Conservation (phyloP, 2,797 vertebrate genomes). For the Liasis olivaceus region DNA sequence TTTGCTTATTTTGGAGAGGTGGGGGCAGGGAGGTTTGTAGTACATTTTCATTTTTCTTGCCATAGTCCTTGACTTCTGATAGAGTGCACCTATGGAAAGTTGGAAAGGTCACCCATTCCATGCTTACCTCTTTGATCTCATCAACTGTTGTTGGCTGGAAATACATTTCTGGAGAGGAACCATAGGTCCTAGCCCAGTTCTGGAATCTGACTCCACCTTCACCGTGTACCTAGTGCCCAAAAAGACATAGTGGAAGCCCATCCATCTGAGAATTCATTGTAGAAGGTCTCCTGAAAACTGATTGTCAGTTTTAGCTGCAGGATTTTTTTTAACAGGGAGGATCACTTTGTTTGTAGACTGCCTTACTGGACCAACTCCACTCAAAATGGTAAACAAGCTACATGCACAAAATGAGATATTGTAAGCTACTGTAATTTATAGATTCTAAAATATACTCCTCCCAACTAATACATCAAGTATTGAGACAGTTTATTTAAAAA, state of each 20-base stretch:
- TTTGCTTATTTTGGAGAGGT: not conserved
- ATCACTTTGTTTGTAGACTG: not conserved
- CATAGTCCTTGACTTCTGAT: no score
- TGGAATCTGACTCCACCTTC: slow-evolving; percentile 73
- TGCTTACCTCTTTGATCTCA: slow-evolving; percentile 73
- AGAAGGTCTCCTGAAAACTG: not conserved
- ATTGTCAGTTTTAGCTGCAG: not conserved
- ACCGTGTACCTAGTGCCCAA: slow-evolving; percentile 65
- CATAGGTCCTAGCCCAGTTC: slow-evolving; percentile 77
- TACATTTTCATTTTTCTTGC: no score
- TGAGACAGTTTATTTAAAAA: not conserved
- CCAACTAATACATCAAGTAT: not conserved
- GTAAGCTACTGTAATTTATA: not conserved
- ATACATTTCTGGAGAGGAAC: slow-evolving; percentile 72
- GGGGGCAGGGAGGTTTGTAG: no score
- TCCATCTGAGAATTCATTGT: not conserved
- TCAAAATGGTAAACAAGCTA: not conserved
- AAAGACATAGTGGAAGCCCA: not conserved
- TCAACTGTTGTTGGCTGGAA: slow-evolving; percentile 72
- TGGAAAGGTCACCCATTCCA: not conserved
- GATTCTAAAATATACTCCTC: not conserved
- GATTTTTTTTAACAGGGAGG: not conserved
- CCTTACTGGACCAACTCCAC: not conserved
- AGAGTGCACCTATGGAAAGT: no score
- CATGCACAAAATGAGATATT: not conserved